Evolutionary conservation across 2,888 invertebrate species (phyloP).

Genomic region (Trilocha varians): DNA sequence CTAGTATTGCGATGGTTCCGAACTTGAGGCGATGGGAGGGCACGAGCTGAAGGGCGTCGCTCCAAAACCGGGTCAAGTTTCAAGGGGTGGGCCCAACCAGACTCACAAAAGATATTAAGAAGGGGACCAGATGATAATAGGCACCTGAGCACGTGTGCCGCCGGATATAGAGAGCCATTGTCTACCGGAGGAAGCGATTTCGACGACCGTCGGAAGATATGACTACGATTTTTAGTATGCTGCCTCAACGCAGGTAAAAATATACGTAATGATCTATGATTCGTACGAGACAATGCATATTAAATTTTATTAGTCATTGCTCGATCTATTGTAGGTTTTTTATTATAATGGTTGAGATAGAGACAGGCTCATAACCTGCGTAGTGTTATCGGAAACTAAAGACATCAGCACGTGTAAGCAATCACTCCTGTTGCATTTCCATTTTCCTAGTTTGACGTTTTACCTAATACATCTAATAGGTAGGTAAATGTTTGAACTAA

Average conservation of each 20-base stretch:
- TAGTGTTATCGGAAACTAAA: no score
- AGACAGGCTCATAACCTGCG: no score
- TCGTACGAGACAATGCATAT: conserved; percentile 21
- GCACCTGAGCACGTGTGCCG: conserved; percentile 71
- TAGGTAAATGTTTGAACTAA: no score
- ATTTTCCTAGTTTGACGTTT: no score
- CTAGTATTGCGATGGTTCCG: conserved; percentile 22
- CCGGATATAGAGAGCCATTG: conserved; percentile 67
- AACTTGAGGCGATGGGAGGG: conserved; percentile 56
- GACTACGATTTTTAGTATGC: conserved; percentile 49
- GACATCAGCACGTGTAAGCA: no score
- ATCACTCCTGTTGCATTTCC: no score
- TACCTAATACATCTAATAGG: no score
- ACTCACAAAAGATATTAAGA: conserved; percentile 46
- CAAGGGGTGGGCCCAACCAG: conserved; percentile 44
- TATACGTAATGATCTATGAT: conserved; percentile 12
- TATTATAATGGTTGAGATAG: not conserved
- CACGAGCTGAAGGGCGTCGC: conserved; percentile 56
- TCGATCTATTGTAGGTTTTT: not conserved
- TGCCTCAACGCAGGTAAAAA: conserved; percentile 22
- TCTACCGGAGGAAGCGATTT: conserved; percentile 67
- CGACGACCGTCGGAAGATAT: conserved; percentile 54
- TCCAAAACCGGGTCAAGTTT: conserved; percentile 63
- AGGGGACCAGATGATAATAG: conserved; percentile 55
- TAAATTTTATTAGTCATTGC: not conserved